Conservation (phyloP, 2,113 vertebrate genomes). For the Barbus barbus region DNA sequence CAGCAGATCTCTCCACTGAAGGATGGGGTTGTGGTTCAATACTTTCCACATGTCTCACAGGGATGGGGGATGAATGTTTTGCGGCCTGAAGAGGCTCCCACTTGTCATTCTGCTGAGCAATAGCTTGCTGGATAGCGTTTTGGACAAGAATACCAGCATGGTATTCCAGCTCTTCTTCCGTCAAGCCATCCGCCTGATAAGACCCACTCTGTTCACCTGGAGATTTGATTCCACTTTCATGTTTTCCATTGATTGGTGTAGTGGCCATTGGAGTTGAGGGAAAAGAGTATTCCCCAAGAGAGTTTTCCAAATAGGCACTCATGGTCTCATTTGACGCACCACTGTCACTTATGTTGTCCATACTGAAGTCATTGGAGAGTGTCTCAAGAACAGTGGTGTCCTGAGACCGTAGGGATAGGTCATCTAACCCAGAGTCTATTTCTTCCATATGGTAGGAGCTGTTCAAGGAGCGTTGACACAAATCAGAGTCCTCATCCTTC, state of each 20-base stretch:
- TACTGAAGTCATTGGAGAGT: conserved; percentile 88
- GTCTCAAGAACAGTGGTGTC: conserved; percentile 87
- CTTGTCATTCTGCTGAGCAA: conserved; percentile 80
- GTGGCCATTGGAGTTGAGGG: conserved; percentile 83
- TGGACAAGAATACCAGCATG: conserved; percentile 90
- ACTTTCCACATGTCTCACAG: conserved; percentile 49
- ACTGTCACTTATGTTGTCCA: conserved; percentile 93
- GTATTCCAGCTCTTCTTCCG: conserved; percentile 86
- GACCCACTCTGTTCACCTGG: conserved; percentile 75
- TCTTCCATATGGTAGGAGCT: conserved; percentile 83
- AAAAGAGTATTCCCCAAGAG: conserved; percentile 77
- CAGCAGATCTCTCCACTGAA: conserved; percentile 62
- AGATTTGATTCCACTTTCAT: conserved; percentile 73
- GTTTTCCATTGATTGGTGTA: conserved; percentile 78
- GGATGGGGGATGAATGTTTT: conserved; percentile 51
- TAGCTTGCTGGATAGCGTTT: conserved; percentile 89
- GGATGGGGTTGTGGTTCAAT: conserved; percentile 41
- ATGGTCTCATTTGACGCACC: conserved; percentile 86
- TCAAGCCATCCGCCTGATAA: conserved; percentile 65
- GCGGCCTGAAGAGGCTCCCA: conserved; percentile 61
- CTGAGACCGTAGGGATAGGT: conserved; percentile 90
- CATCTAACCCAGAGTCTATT: conserved; percentile 91
- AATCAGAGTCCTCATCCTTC: conserved; percentile 84
- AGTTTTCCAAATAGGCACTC: conserved; percentile 83
- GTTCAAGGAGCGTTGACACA: conserved; percentile 74